Percentiles rank a stretch among this genome's conserved stretches.
Evolutionary conservation across 2,113 vertebrate genomes (phyloP).

Genomic region (Rattus rattus): DNA sequence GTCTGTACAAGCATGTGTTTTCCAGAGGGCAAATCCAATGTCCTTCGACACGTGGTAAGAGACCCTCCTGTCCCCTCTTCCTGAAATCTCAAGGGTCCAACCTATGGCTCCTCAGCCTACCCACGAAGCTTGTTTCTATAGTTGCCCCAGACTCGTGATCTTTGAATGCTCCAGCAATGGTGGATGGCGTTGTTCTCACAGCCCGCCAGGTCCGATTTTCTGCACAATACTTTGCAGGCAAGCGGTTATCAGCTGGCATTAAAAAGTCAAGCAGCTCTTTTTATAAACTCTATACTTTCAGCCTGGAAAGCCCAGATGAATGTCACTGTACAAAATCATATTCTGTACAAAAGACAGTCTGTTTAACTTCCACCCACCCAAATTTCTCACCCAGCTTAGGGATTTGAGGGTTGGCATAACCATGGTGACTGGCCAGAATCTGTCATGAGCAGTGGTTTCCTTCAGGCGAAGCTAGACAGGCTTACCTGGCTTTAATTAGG

Average conservation of each 20-base stretch:
- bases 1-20: background rate
- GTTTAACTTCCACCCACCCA: background rate
- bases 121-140: background rate
- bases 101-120: background rate
- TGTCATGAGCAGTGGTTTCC: background rate
- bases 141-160: background rate
- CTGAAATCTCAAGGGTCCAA: background rate
- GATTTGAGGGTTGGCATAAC: background rate
- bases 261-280: conserved; percentile 58
- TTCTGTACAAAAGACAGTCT: conserved; percentile 22
- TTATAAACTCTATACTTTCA: conserved; percentile 22
- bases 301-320: conserved; percentile 34
- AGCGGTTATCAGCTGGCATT: conserved; percentile 2
- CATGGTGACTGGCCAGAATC: background rate
- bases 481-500: background rate
- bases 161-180: background rate
- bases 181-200: background rate
- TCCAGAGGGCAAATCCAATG: background rate
- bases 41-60: background rate
- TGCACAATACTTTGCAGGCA: conserved; percentile 43
- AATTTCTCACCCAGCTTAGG: background rate
- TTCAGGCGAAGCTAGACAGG: background rate
- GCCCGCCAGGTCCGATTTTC: background rate
- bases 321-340: background rate
- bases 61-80: background rate